Evolutionary conservation across 2,888 invertebrate species (phyloP), one percentile per base, ranked within the genome.

Genomic region (Tigriopus californicus): DNA sequence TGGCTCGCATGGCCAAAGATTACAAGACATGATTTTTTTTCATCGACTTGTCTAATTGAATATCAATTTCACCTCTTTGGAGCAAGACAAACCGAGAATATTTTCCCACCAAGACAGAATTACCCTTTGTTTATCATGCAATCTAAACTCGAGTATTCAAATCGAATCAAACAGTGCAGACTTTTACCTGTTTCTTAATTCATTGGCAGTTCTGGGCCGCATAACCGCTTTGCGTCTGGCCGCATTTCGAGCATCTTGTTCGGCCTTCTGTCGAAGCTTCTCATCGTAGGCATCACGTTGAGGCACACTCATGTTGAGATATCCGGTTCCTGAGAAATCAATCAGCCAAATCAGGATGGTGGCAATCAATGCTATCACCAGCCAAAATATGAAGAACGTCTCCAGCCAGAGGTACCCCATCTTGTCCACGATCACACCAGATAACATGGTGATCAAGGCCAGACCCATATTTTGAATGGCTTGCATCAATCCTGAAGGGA

Each of bases 381-480:
- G 76, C 74, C 86, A 89, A 56, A 78, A 77, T 61, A 92, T 76
- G 77, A 94, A 95, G 73, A 94, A 94, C 66, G 91, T 77, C 76
- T 95, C 92, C 62, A 95, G 73, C 76, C 86, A 81, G 49, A 86
- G 77, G 68, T 90, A 94, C 62, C 90, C 89, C 65, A 80, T 82
- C 63, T 74, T 73, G 68, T 95, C 92, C 6, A 92, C 86, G 65
- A 97, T 88, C 56, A 81, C 72, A 42, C 95, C 95, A 56, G 89
- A 82, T 42, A 86, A 70, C 65, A 90, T 80, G 2, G 88, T 78
- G 58, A 90, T 82, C 33, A 90, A 78, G 22, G 91, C 95, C 60
- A 95, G 72, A 12, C 95, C 97, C 62, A 92, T 75, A 72, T 97
- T 97, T 74, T 97, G 95, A 40, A 94, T 80, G 22, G 94, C 83